Percentiles rank a stretch among this genome's conserved stretches.
Conservation (phyloP, 2,113 vertebrate genomes). For the Ceuthmochares aereus region DNA sequence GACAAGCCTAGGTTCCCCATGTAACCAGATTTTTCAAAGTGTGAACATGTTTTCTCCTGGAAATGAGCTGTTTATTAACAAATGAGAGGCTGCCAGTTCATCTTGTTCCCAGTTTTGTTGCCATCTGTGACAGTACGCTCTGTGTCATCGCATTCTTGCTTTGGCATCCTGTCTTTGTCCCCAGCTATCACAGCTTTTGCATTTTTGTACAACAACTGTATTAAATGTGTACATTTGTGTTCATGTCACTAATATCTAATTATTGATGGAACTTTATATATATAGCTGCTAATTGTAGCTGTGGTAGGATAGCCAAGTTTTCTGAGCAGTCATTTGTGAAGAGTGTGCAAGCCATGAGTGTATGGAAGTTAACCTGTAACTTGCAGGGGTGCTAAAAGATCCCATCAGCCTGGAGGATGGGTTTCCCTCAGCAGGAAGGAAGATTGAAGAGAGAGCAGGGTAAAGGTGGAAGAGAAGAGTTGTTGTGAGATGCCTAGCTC, state of each 20-base stretch:
- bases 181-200: neutral
- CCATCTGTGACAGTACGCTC: neutral
- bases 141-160: neutral
- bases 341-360: fast-evolving
- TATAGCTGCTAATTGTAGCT: neutral
- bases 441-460: neutral
- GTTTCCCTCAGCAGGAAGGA: neutral
- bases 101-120: neutral
- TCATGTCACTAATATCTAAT: neutral
- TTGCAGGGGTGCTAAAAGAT: neutral
- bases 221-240: neutral
- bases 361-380: neutral
- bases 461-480: neutral
- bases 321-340: neutral
- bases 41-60: neutral
- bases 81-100: neutral
- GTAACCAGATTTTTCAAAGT: neutral
- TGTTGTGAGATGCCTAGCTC: neutral
- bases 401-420: neutral
- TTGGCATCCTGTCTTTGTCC: neutral
- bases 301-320: neutral
- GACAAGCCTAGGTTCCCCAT: neutral
- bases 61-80: neutral
- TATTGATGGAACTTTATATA: neutral
- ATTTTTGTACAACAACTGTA: neutral